Evolutionary conservation across 1,140 invertebrate genomes (phyloP).

Genomic region (Palaemon carinicauda): DNA sequence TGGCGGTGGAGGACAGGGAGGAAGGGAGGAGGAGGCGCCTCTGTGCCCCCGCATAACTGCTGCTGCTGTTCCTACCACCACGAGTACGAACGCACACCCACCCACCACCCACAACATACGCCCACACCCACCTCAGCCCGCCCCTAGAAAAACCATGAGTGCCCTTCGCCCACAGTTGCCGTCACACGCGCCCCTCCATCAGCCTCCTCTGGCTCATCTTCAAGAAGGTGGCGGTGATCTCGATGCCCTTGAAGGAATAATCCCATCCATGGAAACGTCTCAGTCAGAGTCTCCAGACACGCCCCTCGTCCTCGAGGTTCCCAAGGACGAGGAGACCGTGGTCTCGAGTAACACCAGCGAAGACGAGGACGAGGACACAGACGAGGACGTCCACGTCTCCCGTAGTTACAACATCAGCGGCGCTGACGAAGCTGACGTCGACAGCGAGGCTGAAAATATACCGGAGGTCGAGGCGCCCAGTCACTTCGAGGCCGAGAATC

Average conservation of each 20-base stretch:
- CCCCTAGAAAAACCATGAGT: constrained; percentile 34
- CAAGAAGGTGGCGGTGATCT: constrained; percentile 34
- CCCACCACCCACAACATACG: neutral
- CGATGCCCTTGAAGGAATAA: constrained; percentile 47
- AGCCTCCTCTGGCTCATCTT: neutral
- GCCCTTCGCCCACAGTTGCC: constrained; percentile 3
- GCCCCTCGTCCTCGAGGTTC: neutral
- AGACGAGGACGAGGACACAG: constrained; percentile 50
- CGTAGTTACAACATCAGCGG: constrained; percentile 25
- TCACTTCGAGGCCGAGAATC: neutral
- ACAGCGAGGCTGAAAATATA: constrained; percentile 6
- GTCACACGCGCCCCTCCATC: neutral
- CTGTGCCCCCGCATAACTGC: constrained; percentile 41
- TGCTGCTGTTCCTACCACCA: neutral
- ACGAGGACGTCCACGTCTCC: constrained; percentile 51
- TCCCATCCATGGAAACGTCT: constrained; percentile 24
- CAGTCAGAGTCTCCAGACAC: neutral
- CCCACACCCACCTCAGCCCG: constrained; percentile 31
- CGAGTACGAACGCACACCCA: constrained; percentile 2
- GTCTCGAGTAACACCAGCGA: constrained; percentile 48
- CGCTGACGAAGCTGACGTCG: neutral
- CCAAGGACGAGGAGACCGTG: neutral
- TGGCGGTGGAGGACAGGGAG: constrained; percentile 21
- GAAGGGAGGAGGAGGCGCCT: constrained; percentile 24
- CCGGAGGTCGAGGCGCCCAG: neutral